These are phyloP conservation scores for Mesembrinibis cayennensis DNA, from an alignment of 2,113 vertebrate species.

Conservation along the genomic window DNA sequence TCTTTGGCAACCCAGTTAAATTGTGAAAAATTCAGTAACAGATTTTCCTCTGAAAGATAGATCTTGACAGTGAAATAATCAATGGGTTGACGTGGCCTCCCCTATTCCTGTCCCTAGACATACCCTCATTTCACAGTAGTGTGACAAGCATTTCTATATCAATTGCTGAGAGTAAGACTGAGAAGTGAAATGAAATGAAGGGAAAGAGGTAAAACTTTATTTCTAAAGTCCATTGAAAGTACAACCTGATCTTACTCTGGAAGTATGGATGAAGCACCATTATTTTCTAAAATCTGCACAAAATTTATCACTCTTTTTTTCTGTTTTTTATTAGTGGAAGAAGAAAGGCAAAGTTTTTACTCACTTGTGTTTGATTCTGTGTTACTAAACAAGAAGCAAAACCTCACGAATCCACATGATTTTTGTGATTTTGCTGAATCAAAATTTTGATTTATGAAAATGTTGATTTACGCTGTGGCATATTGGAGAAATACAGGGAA, in stretches of 20 bases:
- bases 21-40: background rate
- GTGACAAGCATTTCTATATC: background rate
- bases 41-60: background rate
- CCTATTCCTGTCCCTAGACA: accelerated
- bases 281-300: background rate
- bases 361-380: background rate
- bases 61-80: background rate
- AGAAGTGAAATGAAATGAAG: background rate
- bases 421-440: background rate
- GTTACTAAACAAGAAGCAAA: background rate
- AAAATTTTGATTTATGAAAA: no score
- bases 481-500: background rate
- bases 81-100: background rate
- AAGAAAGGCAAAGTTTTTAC: background rate
- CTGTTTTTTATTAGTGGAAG: background rate
- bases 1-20: background rate
- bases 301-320: background rate
- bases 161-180: background rate
- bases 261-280: background rate
- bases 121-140: background rate
- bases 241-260: background rate
- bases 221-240: background rate
- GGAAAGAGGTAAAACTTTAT: background rate
- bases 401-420: background rate
- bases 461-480: background rate